phyloP scores from a whole-genome alignment of 37 sponge, comb jelly and placozoan species.

The Axinella damicornis region DNA sequence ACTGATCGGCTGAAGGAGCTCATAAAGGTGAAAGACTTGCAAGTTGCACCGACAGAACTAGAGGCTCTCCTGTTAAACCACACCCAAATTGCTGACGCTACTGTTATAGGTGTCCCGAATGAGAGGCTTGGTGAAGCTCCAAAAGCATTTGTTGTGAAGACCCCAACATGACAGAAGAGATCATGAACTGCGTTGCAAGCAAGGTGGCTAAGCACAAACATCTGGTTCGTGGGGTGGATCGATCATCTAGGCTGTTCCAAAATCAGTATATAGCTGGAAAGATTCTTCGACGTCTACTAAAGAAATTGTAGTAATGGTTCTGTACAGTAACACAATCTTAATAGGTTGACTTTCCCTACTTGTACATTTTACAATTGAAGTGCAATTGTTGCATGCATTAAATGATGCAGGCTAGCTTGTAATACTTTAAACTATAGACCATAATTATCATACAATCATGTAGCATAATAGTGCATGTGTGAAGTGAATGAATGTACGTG shows the following conservation, averaged over 20 bases:
- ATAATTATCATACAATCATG: too few species aligned
- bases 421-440: too few species aligned
- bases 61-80: slow-evolving; percentile 83
- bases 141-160: slow-evolving; percentile 89
- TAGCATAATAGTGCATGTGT: too few species aligned
- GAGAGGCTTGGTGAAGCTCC: slow-evolving; percentile 89
- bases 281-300: slow-evolving; percentile 75
- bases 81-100: slow-evolving; percentile 84
- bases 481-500: too few species aligned
- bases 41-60: slow-evolving; percentile 93
- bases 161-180: slow-evolving; percentile 51
- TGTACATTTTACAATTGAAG: too few species aligned
- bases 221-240: slow-evolving; percentile 79
- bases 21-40: slow-evolving; percentile 92
- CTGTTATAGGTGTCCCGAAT: slow-evolving; percentile 85
- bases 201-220: slow-evolving; percentile 81
- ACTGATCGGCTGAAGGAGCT: slow-evolving; percentile 94
- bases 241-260: slow-evolving; percentile 82
- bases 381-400: too few species aligned
- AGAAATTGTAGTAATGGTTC: not conserved
- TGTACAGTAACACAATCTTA: too few species aligned
- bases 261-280: slow-evolving; percentile 89
- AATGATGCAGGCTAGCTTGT: too few species aligned
- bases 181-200: slow-evolving; percentile 48
- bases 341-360: too few species aligned